Base-by-base conservation (phyloP, 2,888 invertebrate genomes). In the Eledona agricola region DNA sequence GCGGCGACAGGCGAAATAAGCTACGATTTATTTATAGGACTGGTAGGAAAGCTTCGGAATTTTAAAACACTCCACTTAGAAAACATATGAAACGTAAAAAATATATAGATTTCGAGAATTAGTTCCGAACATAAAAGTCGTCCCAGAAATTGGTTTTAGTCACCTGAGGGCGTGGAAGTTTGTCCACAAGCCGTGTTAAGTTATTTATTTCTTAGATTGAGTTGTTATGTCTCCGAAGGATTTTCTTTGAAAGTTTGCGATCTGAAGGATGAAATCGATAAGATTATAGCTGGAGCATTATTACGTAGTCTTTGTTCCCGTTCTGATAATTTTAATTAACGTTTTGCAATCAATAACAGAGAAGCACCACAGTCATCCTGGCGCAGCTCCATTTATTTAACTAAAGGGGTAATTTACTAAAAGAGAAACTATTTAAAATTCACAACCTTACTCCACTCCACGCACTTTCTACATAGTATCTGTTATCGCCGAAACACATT, bases 401-500 rank as follows among this genome's bases (percentile, higher is more conserved):
- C 11, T 19, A 6, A 25, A 25, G 26, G 25, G 26, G 34, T 46
- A 46, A 46, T 46, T 46, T 35, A 46, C 34, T 46, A 19, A 25
- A 46, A 26, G 46, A 17, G 16, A 19, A 9, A 17, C 46, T 46
- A 26, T 25, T 46, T 46, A 46, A 46, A 46, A 46, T 46, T 46
- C 46, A 46, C 46, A 17, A 12, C 46, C 26, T 34, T 35, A 15
- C 46, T 34, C 25, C 25, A 35, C 29, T 34, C 34, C 45, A 60
- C 58, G 62, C 57, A 59, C 58, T 52, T 50, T 49, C 50, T 42
- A n/a, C 37, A n/a, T n/a, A 54, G 56, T 61, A 53, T 61, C 58
- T 50, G 56, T 55, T 58, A 57, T 59, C 52, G 56, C 45, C 20
- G 37, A 43, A 53, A 57, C 57, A 54, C 61, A 63, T 66, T 67